A percentile compares a stretch with the other conserved stretches of the same genome.
phyloP scores from a whole-genome alignment of 2,888 invertebrate genomes.

The Piscicola geometra region DNA sequence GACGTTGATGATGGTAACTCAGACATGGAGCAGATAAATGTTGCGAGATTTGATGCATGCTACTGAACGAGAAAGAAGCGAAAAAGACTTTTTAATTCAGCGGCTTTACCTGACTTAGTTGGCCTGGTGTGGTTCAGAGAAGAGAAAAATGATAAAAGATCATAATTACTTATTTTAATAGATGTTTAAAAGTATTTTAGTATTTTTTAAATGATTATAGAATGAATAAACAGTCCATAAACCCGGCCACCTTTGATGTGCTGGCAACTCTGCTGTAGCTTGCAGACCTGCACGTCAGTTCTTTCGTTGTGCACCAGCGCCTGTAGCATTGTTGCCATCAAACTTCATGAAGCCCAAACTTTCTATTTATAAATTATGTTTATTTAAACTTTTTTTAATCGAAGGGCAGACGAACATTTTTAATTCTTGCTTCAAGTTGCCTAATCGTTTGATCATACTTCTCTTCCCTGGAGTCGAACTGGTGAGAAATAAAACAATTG shows the following conservation, averaged over 20 bases:
- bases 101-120: too few relatives aligned
- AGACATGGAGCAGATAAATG: too few relatives aligned
- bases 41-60: too few relatives aligned
- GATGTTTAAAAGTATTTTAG: too few relatives aligned
- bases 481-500: conserved; percentile 2
- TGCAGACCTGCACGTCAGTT: not conserved
- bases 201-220: too few relatives aligned
- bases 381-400: not conserved
- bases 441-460: conserved; percentile 35
- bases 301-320: not conserved
- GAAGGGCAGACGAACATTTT: conserved; percentile 28
- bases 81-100: too few relatives aligned
- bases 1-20: too few relatives aligned
- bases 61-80: too few relatives aligned
- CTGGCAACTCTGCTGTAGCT: not conserved
- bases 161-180: too few relatives aligned
- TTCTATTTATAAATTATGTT: not conserved
- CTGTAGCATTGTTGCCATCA: not conserved
- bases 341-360: not conserved
- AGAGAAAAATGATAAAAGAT: too few relatives aligned
- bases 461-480: conserved; percentile 35
- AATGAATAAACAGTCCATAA: too few relatives aligned
- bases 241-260: not conserved
- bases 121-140: too few relatives aligned
- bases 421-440: conserved; percentile 34